Percentiles rank a stretch among this genome's conserved stretches.
Conservation (phyloP, 2,888 invertebrate genomes). For the Sympetrum striolatum region DNA sequence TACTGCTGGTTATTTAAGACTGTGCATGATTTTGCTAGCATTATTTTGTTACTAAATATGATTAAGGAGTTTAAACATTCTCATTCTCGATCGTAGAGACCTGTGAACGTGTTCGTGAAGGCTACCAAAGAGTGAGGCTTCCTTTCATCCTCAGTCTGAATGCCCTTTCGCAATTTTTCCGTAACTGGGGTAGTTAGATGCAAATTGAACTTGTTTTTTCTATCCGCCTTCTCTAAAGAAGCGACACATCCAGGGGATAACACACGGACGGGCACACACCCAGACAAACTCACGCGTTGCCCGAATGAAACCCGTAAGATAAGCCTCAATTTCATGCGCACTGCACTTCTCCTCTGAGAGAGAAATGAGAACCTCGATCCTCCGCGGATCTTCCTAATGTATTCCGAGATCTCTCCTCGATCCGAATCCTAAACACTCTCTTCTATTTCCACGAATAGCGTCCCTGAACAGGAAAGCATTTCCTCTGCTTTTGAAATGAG, state of each 20-base stretch:
- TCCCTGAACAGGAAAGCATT: too few species aligned
- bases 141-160: not conserved
- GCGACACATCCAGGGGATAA: too few species aligned
- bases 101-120: too few species aligned
- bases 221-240: not conserved
- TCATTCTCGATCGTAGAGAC: too few species aligned
- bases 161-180: not conserved
- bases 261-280: not conserved
- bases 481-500: not conserved
- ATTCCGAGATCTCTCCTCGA: not conserved
- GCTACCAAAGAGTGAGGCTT: not conserved
- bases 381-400: not conserved
- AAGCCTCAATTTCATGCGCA: not conserved
- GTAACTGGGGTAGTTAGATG: not conserved
- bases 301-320: not conserved
- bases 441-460: not conserved
- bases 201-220: not conserved
- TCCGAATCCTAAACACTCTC: not conserved
- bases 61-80: too few species aligned
- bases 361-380: not conserved
- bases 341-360: not conserved
- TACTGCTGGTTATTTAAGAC: too few species aligned
- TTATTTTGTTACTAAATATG: too few species aligned
- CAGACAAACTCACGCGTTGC: not conserved
- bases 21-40: too few species aligned